These are phyloP conservation scores for Hormiphora californensis DNA, from an alignment of 37 sponge, comb jelly and placozoan genomes.

Conservation along the genomic window DNA sequence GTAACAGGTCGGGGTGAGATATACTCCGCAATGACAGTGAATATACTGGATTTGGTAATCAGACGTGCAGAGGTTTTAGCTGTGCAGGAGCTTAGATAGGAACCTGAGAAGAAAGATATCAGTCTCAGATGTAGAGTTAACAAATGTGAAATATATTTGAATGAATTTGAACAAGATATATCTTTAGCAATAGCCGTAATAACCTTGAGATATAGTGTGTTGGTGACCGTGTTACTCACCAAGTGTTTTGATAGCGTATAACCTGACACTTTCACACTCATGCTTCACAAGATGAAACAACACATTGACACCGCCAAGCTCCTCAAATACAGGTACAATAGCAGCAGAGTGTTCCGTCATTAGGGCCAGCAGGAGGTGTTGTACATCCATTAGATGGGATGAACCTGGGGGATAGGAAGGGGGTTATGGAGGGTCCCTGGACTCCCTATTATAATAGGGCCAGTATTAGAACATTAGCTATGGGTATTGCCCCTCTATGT, in stretches of 20 bases:
- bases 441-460: too few species aligned
- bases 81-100: not conserved
- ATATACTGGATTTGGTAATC: not conserved
- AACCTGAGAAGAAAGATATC: not conserved
- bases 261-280: not conserved
- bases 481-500: too few species aligned
- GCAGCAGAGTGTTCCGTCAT: not conserved
- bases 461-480: too few species aligned
- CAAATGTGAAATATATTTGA: too few species aligned
- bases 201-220: too few species aligned
- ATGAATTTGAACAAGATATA: too few species aligned
- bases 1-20: not conserved
- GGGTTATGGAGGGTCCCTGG: not conserved
- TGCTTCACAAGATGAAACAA: not conserved
- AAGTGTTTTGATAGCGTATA: not conserved
- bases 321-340: too few species aligned
- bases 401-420: not conserved
- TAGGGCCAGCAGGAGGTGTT: conserved; percentile 2
- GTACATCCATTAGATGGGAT: not conserved
- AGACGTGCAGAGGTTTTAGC: not conserved
- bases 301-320: conserved; percentile 24
- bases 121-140: too few species aligned
- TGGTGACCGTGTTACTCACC: not conserved
- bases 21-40: not conserved
- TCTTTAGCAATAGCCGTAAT: too few species aligned